These are phyloP conservation scores for Loxodonta africana DNA, from an alignment of 2,113 vertebrate genomes.

Conservation along the genomic window DNA sequence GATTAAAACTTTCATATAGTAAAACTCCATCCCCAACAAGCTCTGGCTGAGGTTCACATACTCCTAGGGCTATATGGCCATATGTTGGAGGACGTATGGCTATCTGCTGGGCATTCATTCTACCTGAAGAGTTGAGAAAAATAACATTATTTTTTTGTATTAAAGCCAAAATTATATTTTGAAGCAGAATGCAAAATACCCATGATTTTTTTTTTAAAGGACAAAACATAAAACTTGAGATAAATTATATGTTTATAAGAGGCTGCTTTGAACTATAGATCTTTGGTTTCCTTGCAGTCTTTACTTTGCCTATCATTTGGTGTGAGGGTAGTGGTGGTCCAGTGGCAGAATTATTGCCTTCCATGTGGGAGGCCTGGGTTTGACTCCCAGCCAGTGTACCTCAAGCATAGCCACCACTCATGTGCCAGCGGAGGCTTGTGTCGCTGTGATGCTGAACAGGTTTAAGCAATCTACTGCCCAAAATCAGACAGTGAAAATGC, in stretches of 20 bases:
- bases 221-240: slow-evolving; percentile 9
- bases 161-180: slow-evolving; percentile 35
- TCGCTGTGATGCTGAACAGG: neutral
- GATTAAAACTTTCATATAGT: slow-evolving; percentile 25
- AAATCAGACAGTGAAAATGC: neutral
- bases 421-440: neutral
- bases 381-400: neutral
- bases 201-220: neutral
- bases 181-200: slow-evolving; percentile 20
- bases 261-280: neutral
- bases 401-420: neutral
- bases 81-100: slow-evolving; percentile 4
- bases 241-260: neutral
- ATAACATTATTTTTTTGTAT: slow-evolving; percentile 44
- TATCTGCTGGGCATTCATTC: slow-evolving; percentile 39
- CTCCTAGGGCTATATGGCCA: neutral
- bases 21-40: neutral
- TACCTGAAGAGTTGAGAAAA: slow-evolving; percentile 42
- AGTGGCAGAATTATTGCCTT: neutral
- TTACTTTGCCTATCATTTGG: neutral
- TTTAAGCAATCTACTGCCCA: neutral
- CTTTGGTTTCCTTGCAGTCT: neutral
- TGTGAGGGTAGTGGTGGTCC: neutral
- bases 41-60: neutral
- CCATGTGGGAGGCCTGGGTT: neutral